Conservation (phyloP, 2,797 vertebrate species). For the Cephalopachus bancanus region DNA sequence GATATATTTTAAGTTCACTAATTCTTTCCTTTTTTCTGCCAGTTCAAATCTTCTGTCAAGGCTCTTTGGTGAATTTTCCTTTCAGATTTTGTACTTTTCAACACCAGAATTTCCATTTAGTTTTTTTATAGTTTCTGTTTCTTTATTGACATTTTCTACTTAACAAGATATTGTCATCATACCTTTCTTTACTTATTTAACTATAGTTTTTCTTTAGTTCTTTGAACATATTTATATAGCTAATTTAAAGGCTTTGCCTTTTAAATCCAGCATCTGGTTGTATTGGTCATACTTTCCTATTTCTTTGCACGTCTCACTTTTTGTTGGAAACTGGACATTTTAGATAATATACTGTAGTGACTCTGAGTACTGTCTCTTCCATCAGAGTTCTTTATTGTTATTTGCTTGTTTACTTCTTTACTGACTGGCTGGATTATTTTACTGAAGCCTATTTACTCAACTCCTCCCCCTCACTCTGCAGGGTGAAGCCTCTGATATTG, state of each 20-base stretch:
- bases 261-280: not conserved
- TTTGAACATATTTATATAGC: not conserved
- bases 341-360: constrained; percentile 33
- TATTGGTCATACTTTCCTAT: constrained; percentile 33
- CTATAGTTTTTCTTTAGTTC: not conserved
- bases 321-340: constrained; percentile 17
- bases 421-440: constrained; percentile 47
- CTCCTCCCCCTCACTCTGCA: not conserved
- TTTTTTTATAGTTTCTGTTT: constrained; percentile 39
- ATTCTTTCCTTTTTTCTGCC: not conserved
- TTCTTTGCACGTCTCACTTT: constrained; percentile 52
- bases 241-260: constrained; percentile 45
- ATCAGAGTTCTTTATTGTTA: not conserved
- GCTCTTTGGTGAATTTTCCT: constrained; percentile 28
- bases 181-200: constrained; percentile 11
- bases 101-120: not conserved
- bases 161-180: not conserved
- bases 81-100: not conserved
- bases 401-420: constrained; percentile 48
- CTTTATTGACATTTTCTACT: constrained; percentile 8
- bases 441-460: constrained; percentile 19
- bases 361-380: not conserved
- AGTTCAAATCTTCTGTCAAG: constrained; percentile 35
- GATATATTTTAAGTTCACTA: constrained; percentile 23
- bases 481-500: constrained; percentile 26